Evolutionary conservation across 2,113 vertebrate species (phyloP), one percentile per base, ranked within the genome.

Genomic region (Tragelaphus buxtoni): DNA sequence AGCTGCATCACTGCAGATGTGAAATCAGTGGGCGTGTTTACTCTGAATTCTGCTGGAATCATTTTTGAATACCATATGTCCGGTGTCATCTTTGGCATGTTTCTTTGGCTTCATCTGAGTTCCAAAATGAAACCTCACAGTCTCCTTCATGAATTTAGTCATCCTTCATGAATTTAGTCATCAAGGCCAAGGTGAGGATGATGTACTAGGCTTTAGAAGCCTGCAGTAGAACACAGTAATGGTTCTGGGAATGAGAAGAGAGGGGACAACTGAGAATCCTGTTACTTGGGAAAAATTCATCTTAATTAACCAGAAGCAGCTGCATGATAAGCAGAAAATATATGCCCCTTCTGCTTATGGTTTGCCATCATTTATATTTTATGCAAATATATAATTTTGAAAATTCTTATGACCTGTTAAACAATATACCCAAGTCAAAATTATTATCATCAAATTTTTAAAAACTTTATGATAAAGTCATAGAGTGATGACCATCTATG

Each of bases 21-120:
- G 65, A n/a, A 69, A 77, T 93, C 80, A 79, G 49, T 42, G 12
- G n/a, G 22, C 84, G 51, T 79, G 24, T 80, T 88, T 84, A 55
- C 90, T 95, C 90, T 82, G 56, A 96, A 96, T 96, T 93, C 85
- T 20, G 3, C 74, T 94, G 95, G 55, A 95, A 96, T 95, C 30
- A 10, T 90, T 97, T 91, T 72, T 93, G 96, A 97, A 85, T 49
- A 79, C 84, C 92, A 76, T 95, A 84, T 96, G 96, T 96, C 97
- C 96, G 80, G 9, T 74, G 90, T 85, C 90, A 3, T 92, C 96
- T 82, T 69, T 88, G 82, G 83, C 85, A 96, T 94, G 47, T 96
- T 90, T 92, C 69, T 97, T 55, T 84, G 53, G 63, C 90, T 95
- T 96, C 60, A 7, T 91, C 51, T 30, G 60, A 94, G 84, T 95